Evolutionary conservation across 1,140 invertebrate species (phyloP), one percentile per base, ranked within the genome.

Genomic region (Paralvinella palmiformis): DNA sequence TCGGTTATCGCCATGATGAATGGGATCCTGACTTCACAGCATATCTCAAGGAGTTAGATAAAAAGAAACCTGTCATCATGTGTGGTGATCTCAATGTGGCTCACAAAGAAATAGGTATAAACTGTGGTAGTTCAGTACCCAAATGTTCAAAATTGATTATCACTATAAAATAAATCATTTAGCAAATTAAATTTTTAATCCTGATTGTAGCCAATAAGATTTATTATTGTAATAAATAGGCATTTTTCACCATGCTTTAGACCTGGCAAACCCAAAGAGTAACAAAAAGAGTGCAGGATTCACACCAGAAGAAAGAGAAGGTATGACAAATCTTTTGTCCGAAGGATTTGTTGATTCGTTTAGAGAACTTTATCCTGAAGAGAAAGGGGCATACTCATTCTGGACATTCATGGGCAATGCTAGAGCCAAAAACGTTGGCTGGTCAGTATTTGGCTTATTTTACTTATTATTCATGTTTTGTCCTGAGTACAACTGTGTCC

Each of bases 51-150:
- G 80, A 87, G 55, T 82, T 98, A 22, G 91, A 98, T 81, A 82
- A 85, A 62, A 88, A 89, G 56, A 99, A 99, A 79, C 92, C 95
- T 17, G 91, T 98, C 0, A 89, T 99, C 55, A 85, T 97, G 67
- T 92, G 89, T 77, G 96, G 96, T 1, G 96, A 99, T 81, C 88
- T 99, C 84, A 99, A 99, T 83, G 96, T 98, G 4, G 89, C 95
- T 52, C 96, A 99, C 80, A 81, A 88, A 69, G 91, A 95, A 84
- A 97, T 98, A 75, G 91, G 91, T 92, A 82, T 76, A 71, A 52
- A 29, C 24, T 13, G 24, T 22, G 3, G 13, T 1, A 15, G 37
- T 15, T 15, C n/a, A 44, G 37, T 13, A n/a, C 7, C 10, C 6
- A 2, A n/a, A 20, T 52, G 1, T 52, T 10, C 10, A 7, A 10